Evolutionary conservation across 2,888 invertebrate genomes (phyloP).

Genomic region (Cataglyphis rosenhaueri): DNA sequence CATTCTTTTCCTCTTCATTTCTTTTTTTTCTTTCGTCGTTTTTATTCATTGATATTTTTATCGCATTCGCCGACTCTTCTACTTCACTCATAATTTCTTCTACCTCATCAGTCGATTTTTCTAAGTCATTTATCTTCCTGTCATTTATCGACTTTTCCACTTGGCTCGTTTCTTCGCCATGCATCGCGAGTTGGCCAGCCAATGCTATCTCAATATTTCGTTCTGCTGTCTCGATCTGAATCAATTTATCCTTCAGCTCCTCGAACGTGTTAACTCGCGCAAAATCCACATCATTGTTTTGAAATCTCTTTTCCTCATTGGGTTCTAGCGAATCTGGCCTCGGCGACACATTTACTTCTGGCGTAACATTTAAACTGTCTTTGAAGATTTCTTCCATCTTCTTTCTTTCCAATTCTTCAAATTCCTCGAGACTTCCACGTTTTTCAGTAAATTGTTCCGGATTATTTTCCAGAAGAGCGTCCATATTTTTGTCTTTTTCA

Average conservation of each 20-base stretch:
- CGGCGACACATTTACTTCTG: constrained; percentile 71
- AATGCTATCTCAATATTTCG: constrained; percentile 72
- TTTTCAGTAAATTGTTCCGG: not conserved
- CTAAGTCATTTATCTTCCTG: constrained; percentile 60
- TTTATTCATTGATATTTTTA: constrained; percentile 16
- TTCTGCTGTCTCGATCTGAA: constrained; percentile 74
- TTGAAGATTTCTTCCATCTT: constrained; percentile 83
- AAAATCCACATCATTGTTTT: constrained; percentile 13
- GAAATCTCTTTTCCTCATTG: constrained; percentile 34
- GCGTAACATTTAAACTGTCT: constrained; percentile 85
- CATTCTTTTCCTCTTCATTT: constrained; percentile 14
- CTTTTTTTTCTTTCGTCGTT: not conserved
- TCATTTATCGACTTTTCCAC: constrained; percentile 22
- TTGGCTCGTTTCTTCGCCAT: constrained; percentile 31
- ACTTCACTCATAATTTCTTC: constrained; percentile 68
- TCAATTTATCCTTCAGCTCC: constrained; percentile 70
- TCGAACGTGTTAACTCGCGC: constrained; percentile 45
- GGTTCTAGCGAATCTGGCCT: constrained; percentile 77
- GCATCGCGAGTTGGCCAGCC: constrained; percentile 32
- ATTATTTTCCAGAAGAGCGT: not conserved
- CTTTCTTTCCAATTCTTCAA: constrained; percentile 54
- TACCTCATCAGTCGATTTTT: constrained; percentile 68
- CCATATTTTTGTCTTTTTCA: not conserved
- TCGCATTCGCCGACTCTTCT: constrained; percentile 1
- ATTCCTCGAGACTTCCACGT: constrained; percentile 61